Conservation (phyloP, 2,888 invertebrate genomes). For the Zonitis immaculata region DNA sequence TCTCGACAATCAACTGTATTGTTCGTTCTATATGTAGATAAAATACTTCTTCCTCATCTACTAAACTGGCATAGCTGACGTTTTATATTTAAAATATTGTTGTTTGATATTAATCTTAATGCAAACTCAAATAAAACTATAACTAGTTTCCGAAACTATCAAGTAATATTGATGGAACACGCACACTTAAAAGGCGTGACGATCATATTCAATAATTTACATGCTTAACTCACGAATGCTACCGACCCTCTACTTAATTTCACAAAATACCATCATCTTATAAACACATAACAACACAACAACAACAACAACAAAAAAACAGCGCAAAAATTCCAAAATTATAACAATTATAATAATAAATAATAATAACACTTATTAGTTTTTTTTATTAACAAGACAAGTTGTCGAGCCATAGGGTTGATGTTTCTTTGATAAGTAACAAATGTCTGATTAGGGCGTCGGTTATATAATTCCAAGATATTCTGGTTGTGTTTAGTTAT, state of each 20-base stretch:
- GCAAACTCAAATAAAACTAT: constrained; percentile 36
- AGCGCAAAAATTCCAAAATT: no score
- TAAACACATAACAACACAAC: not conserved
- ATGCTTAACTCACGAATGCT: constrained; percentile 31
- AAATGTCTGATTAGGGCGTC: not conserved
- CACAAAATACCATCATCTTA: constrained; percentile 2
- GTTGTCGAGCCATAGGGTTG: no score
- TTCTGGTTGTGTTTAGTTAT: not conserved
- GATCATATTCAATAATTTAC: constrained; percentile 37
- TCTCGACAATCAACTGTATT: not conserved
- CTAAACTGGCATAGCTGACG: constrained; percentile 4
- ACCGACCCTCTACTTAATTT: constrained; percentile 1
- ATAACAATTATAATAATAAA: no score
- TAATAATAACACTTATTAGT: no score
- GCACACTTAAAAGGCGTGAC: constrained; percentile 42
- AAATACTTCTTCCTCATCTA: not conserved
- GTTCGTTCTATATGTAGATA: not conserved
- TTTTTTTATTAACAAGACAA: no score
- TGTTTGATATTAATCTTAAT: constrained; percentile 40
- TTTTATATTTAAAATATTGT: constrained; percentile 15
- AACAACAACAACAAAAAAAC: no score
- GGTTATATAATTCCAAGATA: not conserved
- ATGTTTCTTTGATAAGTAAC: no score
- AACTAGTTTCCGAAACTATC: constrained; percentile 40
- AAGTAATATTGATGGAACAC: constrained; percentile 41